Evolutionary conservation across 30 jellyfish, hydroid and myxozoan genomes (phyloP), one percentile per base, ranked within the genome.

Genomic region (Cassiopea andromeda): DNA sequence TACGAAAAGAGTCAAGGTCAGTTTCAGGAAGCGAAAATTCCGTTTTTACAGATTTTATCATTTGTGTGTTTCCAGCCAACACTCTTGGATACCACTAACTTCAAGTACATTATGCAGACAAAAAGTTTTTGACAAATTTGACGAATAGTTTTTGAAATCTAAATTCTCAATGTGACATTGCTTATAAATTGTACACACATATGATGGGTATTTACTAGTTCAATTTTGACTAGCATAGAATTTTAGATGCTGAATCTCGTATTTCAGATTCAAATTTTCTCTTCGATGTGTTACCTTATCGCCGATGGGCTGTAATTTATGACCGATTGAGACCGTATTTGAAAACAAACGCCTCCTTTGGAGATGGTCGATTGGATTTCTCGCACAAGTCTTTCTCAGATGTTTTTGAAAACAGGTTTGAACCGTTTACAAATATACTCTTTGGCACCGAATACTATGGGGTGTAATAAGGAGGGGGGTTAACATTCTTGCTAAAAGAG

Each of bases 231-330:
- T 27, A 27, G 38, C 38, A 27, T 3, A 54, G 64, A 6, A 38
- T 14, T 6, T 5, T 14, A 2, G 15, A 4, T 64, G 8, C 6
- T 64, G 15, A 2, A 16, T 64, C 73, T 2, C 43, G 6, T 64
- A 2, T 38, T 60, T 17, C 75, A 89, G 96, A 81, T 38, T 57
- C 96, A 49, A 89, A 46, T 58, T 80, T 80, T 59, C 72, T 47
- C 17, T 80, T 54, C 72, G 92, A 89, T 9, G 89, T 82, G 19
- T 68, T 89, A 16, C 96, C 96, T 9, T 89, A 81, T 58, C 91
- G 84, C 54, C 88, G 96, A 44, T 89, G 96, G 96, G 91, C 96
- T 12, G 89, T 89, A 46, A 89, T 89, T 17, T 89, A 89, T 61
- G 87, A 81, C 64, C 47, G 96, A 80, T 58, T 89, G 78, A 78